A percentile compares a stretch with the other conserved stretches of the same genome.
Evolutionary conservation across 2,888 invertebrate genomes (phyloP).

Genomic region (Eristalis tenax): DNA sequence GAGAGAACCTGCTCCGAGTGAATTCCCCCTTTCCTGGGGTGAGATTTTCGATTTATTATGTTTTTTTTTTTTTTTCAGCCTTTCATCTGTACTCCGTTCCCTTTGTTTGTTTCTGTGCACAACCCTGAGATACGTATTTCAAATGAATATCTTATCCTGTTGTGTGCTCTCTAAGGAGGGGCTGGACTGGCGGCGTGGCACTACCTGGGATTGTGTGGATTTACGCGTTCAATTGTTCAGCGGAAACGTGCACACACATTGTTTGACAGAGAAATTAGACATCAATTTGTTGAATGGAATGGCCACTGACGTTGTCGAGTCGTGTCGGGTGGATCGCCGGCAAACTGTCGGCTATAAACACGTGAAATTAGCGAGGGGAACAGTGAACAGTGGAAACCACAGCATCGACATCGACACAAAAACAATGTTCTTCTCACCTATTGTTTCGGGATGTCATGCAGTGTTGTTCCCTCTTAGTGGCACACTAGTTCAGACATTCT

Average conservation of each 20-base stretch:
- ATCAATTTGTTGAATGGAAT: slow-evolving; percentile 70
- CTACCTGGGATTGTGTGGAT: slow-evolving; percentile 66
- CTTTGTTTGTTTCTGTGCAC: slow-evolving; percentile 45
- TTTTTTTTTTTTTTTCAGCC: not conserved
- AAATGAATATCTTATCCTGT: slow-evolving; percentile 69
- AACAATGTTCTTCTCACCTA: slow-evolving; percentile 68
- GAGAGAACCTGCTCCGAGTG: slow-evolving; percentile 45
- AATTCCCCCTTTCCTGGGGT: slow-evolving; percentile 18
- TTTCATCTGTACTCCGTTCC: too few relatives aligned
- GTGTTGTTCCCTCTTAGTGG: slow-evolving; percentile 22
- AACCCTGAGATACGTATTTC: slow-evolving; percentile 52
- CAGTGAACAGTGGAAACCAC: slow-evolving; percentile 43
- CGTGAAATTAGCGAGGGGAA: slow-evolving; percentile 65
- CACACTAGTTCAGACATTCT: slow-evolving; percentile 24
- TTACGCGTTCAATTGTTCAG: slow-evolving; percentile 64
- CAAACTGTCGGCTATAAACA: slow-evolving; percentile 66
- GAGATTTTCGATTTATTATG: not conserved
- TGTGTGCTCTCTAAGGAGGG: slow-evolving; percentile 11
- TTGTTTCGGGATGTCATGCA: slow-evolving; percentile 44
- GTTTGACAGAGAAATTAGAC: slow-evolving; percentile 72
- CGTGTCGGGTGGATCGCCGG: slow-evolving; percentile 9
- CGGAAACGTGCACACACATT: slow-evolving; percentile 69
- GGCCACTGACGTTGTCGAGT: not conserved
- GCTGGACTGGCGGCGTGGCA: slow-evolving; percentile 9
- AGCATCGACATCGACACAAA: slow-evolving; percentile 59